Percentiles rank a stretch among this genome's conserved stretches.
These are phyloP conservation scores for Ceratosolen solmsi DNA, from an alignment of 1,140 invertebrate genomes.

Conservation along the genomic window DNA sequence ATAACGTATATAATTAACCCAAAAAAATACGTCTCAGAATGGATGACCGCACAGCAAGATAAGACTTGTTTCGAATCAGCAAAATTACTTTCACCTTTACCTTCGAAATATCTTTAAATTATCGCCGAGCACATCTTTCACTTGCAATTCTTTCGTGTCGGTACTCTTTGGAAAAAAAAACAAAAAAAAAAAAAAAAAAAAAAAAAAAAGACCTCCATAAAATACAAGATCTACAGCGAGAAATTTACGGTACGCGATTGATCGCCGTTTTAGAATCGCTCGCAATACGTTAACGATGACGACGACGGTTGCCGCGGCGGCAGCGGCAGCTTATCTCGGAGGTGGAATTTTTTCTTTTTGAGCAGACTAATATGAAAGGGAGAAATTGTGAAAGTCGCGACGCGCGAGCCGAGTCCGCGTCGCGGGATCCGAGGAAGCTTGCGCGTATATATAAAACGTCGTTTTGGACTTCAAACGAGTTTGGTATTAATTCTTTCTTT, in stretches of 20 bases:
- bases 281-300: background rate
- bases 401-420: background rate
- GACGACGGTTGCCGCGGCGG: too few species aligned
- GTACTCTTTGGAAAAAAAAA: background rate
- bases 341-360: slow-evolving; percentile 23
- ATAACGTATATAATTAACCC: background rate
- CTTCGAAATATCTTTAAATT: slow-evolving; percentile 19
- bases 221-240: slow-evolving; percentile 15
- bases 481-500: slow-evolving; percentile 1
- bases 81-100: slow-evolving; percentile 48
- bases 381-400: slow-evolving; percentile 49
- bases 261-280: slow-evolving; percentile 26
- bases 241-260: slow-evolving; percentile 11
- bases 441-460: slow-evolving; percentile 1
- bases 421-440: background rate
- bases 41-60: background rate
- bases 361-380: slow-evolving; percentile 24
- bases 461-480: slow-evolving; percentile 30
- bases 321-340: background rate
- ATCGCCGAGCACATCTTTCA: slow-evolving; percentile 4
- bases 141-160: background rate
- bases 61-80: background rate
- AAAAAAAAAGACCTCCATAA: slow-evolving; percentile 31
- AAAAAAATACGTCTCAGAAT: background rate
- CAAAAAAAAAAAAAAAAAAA: too few species aligned